Conservation (phyloP, 2,113 vertebrate species). For the Raja brachyura region DNA sequence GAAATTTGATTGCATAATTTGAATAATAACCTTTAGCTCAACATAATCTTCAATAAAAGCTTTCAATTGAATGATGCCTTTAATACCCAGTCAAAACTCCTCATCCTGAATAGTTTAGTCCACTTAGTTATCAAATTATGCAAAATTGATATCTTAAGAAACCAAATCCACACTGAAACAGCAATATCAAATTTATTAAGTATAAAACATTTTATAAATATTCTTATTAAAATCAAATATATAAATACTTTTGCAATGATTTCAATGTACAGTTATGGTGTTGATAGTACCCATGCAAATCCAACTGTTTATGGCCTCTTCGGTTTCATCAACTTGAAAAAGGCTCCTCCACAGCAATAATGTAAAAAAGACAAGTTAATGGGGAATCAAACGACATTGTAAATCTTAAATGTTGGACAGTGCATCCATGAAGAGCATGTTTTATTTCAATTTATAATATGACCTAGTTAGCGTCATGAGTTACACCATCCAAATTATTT, state of each 20-base stretch:
- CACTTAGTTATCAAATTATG: neutral
- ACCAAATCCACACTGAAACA: neutral
- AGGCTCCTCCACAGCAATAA: neutral
- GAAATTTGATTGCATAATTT: neutral
- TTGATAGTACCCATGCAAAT: neutral
- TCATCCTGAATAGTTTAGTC: neutral
- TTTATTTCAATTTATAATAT: neutral
- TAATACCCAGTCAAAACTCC: neutral
- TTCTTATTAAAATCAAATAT: neutral
- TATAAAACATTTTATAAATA: conserved; percentile 28
- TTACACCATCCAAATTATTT: neutral
- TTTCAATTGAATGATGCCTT: neutral
- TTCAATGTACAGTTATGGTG: neutral
- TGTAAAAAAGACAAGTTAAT: neutral
- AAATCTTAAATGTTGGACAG: neutral
- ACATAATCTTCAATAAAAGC: neutral
- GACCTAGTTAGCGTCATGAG: neutral
- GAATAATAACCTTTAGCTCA: neutral
- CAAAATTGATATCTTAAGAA: neutral
- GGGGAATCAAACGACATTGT: neutral
- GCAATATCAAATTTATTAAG: conserved; percentile 2
- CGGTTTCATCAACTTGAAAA: neutral
- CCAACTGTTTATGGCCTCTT: neutral
- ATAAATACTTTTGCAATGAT: neutral
- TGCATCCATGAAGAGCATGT: neutral